Percentiles rank a stretch among this genome's conserved stretches.
phyloP scores from a whole-genome alignment of 2,888 invertebrate species.

The Ecdyonurus torrentis region DNA sequence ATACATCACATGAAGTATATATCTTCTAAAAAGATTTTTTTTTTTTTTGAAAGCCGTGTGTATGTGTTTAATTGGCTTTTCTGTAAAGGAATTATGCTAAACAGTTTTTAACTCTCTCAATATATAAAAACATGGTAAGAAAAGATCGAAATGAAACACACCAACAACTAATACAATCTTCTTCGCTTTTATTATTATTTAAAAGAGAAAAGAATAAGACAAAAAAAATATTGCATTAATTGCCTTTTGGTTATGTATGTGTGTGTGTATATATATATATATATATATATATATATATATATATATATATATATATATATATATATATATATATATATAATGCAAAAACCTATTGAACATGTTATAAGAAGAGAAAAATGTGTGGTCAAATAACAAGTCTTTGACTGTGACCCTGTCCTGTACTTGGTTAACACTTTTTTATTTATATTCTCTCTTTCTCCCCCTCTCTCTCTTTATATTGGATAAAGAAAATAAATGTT shows the following conservation, averaged over 20 bases:
- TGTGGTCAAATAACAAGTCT: not conserved
- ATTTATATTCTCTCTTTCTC: not conserved
- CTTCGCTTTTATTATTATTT: too few species aligned
- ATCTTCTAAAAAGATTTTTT: too few species aligned
- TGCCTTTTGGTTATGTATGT: not conserved
- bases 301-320: too few species aligned
- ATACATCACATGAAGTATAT: too few species aligned
- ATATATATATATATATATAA: not conserved
- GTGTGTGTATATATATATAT: too few species aligned
- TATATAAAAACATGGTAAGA: not conserved
- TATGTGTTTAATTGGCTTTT: not conserved
- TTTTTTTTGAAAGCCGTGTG: too few species aligned
- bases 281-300: too few species aligned
- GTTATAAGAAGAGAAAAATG: not conserved
- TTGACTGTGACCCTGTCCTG: too few species aligned
- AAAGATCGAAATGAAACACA: not conserved
- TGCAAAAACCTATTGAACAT: slow-evolving; percentile 1
- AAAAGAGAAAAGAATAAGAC: too few species aligned
- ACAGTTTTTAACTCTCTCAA: too few species aligned
- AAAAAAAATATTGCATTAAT: not conserved
- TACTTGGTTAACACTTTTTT: too few species aligned
- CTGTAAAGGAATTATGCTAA: not conserved
- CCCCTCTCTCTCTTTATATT: not conserved
- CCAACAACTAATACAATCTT: not conserved
- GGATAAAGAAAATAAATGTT: not conserved